Percentiles rank a stretch among this genome's conserved stretches.
These are phyloP conservation scores for Sarcophaga rosellei DNA, from an alignment of 2,888 invertebrate species.

Conservation along the genomic window DNA sequence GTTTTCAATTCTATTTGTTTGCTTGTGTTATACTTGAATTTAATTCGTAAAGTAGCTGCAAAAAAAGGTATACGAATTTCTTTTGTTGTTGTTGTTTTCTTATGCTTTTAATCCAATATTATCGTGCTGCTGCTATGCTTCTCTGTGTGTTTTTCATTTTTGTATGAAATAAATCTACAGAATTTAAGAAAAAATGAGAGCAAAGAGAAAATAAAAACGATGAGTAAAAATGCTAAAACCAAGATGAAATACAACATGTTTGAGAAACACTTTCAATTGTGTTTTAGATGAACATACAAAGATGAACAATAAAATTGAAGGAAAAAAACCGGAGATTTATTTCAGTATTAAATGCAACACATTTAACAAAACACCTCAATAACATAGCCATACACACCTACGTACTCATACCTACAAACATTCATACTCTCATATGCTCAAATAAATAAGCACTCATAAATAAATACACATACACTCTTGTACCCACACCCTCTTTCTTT, in stretches of 20 bases:
- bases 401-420: not conserved
- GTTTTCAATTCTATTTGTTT: not conserved
- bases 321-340: conserved; percentile 60
- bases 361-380: conserved; percentile 60
- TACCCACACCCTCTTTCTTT: not conserved
- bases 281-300: conserved; percentile 44
- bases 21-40: conserved; percentile 20
- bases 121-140: not conserved
- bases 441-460: not conserved
- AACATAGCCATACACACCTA: conserved; percentile 17
- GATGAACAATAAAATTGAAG: conserved; percentile 2
- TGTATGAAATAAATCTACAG: conserved; percentile 40
- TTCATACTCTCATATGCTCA: not conserved
- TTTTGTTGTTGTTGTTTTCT: not conserved
- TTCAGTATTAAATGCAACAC: conserved; percentile 65
- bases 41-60: conserved; percentile 65
- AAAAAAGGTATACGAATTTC: conserved; percentile 45
- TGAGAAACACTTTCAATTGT: conserved; percentile 61
- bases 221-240: not conserved
- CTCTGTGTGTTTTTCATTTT: conserved; percentile 17
- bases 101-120: not conserved
- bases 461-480: not conserved
- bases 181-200: conserved; percentile 1
- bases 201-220: conserved; percentile 14
- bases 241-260: conserved; percentile 27